Evolutionary conservation across 2,797 vertebrate genomes (phyloP).

Genomic region (Cirrhinus molitorella): DNA sequence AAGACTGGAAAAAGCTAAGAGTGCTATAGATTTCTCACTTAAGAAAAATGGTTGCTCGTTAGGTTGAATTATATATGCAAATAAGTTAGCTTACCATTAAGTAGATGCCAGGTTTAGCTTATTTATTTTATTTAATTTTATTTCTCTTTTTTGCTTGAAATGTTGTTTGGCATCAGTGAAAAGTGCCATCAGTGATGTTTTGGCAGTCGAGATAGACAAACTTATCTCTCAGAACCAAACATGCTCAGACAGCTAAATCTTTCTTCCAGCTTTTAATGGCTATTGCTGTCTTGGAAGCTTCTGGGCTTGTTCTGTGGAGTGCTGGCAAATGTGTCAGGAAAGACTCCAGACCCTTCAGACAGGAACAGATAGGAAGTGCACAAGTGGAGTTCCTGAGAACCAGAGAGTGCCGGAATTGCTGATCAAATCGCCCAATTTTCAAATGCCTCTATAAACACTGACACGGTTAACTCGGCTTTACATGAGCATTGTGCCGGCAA

Average conservation of each 20-base stretch:
- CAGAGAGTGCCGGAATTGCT: background rate
- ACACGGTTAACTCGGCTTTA: background rate
- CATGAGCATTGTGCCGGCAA: background rate
- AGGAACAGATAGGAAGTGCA: background rate
- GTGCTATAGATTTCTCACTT: too few species aligned
- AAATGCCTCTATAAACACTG: background rate
- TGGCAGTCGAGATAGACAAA: slow-evolving; percentile 14
- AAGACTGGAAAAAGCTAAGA: too few species aligned
- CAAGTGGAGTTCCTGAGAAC: background rate
- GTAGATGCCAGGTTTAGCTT: too few species aligned
- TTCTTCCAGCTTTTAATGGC: background rate
- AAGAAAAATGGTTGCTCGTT: too few species aligned
- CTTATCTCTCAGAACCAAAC: background rate
- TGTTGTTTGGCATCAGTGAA: slow-evolving; percentile 16
- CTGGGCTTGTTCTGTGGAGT: background rate
- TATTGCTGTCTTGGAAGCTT: background rate
- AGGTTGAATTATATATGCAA: too few species aligned
- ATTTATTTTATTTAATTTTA: background rate
- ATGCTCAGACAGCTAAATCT: background rate
- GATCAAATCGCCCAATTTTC: background rate
- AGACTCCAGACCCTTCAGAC: slow-evolving; percentile 18
- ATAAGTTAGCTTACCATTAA: too few species aligned
- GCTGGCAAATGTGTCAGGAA: background rate
- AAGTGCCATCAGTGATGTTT: background rate
- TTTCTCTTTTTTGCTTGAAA: background rate